Percentiles rank a stretch among this genome's conserved stretches.
Conservation (phyloP, 2,888 invertebrate species). For the Parelbella ahira region DNA sequence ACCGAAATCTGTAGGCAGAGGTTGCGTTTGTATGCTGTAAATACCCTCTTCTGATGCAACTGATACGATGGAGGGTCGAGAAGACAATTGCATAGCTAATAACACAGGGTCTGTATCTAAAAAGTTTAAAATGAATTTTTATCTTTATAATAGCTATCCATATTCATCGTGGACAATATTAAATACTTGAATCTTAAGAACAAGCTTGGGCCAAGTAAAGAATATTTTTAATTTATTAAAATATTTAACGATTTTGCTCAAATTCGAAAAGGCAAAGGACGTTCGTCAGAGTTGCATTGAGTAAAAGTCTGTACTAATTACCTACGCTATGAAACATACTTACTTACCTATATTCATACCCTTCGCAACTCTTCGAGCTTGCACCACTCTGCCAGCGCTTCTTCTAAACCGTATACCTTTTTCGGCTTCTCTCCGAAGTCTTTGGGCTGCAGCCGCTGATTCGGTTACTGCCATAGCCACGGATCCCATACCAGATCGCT, state of each 20-base stretch:
- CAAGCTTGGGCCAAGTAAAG: too few species aligned
- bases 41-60: conserved; percentile 71
- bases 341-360: conserved; percentile 69
- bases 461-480: conserved; percentile 67
- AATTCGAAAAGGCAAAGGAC: too few species aligned
- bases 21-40: conserved; percentile 61
- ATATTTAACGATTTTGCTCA: too few species aligned
- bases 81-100: conserved; percentile 71
- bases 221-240: too few species aligned
- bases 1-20: conserved; percentile 68
- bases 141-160: too few species aligned
- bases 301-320: too few species aligned
- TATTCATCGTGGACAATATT: too few species aligned
- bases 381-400: conserved; percentile 69
- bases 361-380: conserved; percentile 67
- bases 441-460: conserved; percentile 68
- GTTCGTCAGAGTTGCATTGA: too few species aligned
- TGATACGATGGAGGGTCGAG: conserved; percentile 73
- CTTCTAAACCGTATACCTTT: conserved; percentile 67
- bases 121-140: too few species aligned
- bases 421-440: conserved; percentile 66
- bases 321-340: too few species aligned
- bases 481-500: conserved; percentile 70
- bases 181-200: too few species aligned
- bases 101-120: conserved; percentile 69